phyloP scores from a whole-genome alignment of 2,113 vertebrate genomes.

The Clarias batrachus region DNA sequence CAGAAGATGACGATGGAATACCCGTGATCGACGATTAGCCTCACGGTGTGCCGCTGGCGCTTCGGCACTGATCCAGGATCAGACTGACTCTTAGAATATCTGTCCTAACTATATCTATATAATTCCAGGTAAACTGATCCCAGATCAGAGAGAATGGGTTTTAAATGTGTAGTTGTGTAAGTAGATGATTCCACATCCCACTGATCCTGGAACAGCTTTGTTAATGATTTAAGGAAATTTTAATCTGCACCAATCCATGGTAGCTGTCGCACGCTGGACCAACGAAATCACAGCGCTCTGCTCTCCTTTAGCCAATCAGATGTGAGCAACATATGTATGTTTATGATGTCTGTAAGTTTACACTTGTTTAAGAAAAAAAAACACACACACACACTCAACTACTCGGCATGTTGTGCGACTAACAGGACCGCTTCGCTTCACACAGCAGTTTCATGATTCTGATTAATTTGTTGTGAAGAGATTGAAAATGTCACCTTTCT shows the following conservation, averaged over 20 bases:
- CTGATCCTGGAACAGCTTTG: constrained; percentile 29
- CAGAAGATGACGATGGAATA: background rate
- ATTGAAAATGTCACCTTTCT: background rate
- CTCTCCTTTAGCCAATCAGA: background rate
- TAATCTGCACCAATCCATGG: background rate
- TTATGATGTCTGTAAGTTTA: background rate
- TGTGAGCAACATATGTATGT: background rate
- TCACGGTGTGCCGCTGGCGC: background rate
- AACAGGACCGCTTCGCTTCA: background rate
- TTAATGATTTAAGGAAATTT: no score
- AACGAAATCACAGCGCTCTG: constrained; percentile 4
- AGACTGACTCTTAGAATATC: background rate
- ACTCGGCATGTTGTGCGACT: background rate
- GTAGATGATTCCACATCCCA: background rate
- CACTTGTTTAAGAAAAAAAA: background rate
- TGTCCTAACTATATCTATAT: no score
- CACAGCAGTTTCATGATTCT: background rate
- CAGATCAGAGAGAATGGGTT: background rate
- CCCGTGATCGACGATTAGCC: constrained; percentile 19
- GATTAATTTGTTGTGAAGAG: background rate
- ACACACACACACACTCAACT: background rate
- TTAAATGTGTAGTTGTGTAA: background rate
- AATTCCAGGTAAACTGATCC: background rate
- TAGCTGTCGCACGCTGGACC: constrained; percentile 26
- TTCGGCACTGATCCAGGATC: background rate